Evolutionary conservation across 2,797 vertebrate species (phyloP).

Genomic region (Gymnodraco acuticeps): DNA sequence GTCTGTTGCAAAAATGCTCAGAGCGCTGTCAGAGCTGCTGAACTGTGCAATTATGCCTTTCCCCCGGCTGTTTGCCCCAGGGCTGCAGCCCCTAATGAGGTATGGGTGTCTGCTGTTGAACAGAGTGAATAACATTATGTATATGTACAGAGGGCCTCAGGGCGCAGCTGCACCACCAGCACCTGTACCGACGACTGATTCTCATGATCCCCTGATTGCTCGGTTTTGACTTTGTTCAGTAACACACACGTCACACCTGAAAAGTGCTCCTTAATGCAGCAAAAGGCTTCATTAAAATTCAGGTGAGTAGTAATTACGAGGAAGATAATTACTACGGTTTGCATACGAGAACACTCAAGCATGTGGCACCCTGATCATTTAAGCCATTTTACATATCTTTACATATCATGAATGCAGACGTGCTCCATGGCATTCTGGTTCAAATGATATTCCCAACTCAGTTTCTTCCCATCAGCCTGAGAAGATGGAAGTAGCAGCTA

Average conservation of each 20-base stretch:
- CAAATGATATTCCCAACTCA: conserved; percentile 8
- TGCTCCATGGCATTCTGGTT: conserved; percentile 1
- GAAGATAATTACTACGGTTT: conserved; percentile 59
- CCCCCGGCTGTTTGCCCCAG: conserved; percentile 64
- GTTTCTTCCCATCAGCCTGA: conserved; percentile 14
- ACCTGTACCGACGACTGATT: conserved; percentile 15
- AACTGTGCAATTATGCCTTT: conserved; percentile 74
- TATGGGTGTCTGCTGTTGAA: conserved; percentile 45
- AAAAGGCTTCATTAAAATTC: conserved; percentile 52
- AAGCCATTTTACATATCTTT: conserved; percentile 57
- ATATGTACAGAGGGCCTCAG: conserved; percentile 50
- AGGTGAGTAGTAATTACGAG: conserved; percentile 55
- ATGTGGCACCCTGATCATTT: conserved; percentile 36
- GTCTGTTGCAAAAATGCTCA: conserved; percentile 59
- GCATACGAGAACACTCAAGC: conserved; percentile 39
- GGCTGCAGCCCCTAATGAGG: conserved; percentile 76
- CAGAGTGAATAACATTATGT: conserved; percentile 51
- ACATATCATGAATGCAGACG: conserved; percentile 47
- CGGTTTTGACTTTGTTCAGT: conserved; percentile 26
- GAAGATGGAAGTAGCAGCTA: conserved; percentile 23
- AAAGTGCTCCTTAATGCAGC: conserved; percentile 25
- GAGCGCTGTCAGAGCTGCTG: conserved; percentile 72
- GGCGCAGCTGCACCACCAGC: conserved; percentile 48
- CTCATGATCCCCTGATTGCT: conserved; percentile 26
- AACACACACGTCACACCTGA: conserved; percentile 26